Evolutionary conservation across 2,888 invertebrate species (phyloP).

Genomic region (Scaeva pyrastri): DNA sequence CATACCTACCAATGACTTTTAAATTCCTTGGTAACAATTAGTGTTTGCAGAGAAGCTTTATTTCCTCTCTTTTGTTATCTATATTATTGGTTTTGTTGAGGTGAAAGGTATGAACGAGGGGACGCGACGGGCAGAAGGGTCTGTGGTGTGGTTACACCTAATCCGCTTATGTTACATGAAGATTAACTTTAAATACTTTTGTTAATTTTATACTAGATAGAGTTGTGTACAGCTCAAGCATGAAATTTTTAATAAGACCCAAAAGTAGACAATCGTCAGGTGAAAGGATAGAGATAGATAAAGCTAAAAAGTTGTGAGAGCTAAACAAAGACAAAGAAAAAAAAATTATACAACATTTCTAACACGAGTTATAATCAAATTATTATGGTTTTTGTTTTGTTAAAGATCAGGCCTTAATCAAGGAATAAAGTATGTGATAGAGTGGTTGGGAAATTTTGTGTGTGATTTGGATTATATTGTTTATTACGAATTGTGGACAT

Average conservation of each 20-base stretch:
- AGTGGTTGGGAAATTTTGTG: background rate
- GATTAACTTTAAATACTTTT: constrained; percentile 43
- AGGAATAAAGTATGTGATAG: background rate
- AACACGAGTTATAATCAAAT: constrained; percentile 10
- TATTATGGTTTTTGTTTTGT: background rate
- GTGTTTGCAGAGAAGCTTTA: constrained; percentile 35
- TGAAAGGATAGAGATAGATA: background rate
- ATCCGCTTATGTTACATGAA: constrained; percentile 47
- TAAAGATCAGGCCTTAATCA: background rate
- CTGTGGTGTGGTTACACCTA: constrained; percentile 36
- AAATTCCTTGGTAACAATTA: constrained; percentile 41
- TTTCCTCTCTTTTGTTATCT: constrained; percentile 27
- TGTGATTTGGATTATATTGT: background rate
- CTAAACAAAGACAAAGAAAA: too few relatives aligned
- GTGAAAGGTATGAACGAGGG: too few relatives aligned
- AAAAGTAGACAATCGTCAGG: background rate
- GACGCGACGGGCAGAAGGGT: too few relatives aligned
- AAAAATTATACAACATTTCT: background rate
- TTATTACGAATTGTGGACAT: background rate
- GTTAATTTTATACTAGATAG: background rate
- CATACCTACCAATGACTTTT: constrained; percentile 42
- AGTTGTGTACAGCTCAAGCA: background rate
- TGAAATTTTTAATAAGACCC: background rate
- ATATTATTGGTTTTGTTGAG: constrained; percentile 9
- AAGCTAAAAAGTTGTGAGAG: background rate